Evolutionary conservation across 2,113 vertebrate genomes (phyloP).

Genomic region (Nerophis lumbriciformis): DNA sequence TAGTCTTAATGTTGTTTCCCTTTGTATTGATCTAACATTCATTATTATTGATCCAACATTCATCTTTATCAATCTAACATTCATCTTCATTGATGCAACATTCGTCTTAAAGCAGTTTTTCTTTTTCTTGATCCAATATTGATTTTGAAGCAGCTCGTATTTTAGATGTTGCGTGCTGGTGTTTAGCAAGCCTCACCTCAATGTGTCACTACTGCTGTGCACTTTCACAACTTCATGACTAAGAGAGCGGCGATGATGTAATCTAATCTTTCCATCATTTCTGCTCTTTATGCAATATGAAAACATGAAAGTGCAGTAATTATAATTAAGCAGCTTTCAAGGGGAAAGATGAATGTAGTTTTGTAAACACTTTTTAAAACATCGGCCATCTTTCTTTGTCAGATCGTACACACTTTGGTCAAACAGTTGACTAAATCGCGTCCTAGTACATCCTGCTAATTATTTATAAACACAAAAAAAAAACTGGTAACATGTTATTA

Average conservation of each 20-base stretch:
- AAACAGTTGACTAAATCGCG: too few relatives aligned
- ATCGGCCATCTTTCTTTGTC: too few relatives aligned
- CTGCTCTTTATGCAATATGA: constrained; percentile 27
- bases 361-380: too few relatives aligned
- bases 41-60: background rate
- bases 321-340: background rate
- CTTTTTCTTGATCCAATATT: too few relatives aligned
- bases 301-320: too few relatives aligned
- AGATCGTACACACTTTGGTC: too few relatives aligned
- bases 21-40: background rate
- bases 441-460: too few relatives aligned
- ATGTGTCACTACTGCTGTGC: constrained; percentile 9
- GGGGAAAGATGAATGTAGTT: background rate
- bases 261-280: constrained; percentile 30
- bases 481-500: too few relatives aligned
- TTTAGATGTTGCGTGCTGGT: background rate
- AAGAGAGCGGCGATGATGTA: constrained; percentile 28
- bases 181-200: constrained; percentile 9
- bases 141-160: too few relatives aligned
- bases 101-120: too few relatives aligned
- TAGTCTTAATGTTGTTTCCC: too few relatives aligned
- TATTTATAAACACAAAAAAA: too few relatives aligned
- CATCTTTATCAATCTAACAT: background rate
- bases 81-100: background rate
- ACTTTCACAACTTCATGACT: constrained; percentile 41